Conservation (phyloP, 2,113 vertebrate species). For the Malaclemys terrapin region DNA sequence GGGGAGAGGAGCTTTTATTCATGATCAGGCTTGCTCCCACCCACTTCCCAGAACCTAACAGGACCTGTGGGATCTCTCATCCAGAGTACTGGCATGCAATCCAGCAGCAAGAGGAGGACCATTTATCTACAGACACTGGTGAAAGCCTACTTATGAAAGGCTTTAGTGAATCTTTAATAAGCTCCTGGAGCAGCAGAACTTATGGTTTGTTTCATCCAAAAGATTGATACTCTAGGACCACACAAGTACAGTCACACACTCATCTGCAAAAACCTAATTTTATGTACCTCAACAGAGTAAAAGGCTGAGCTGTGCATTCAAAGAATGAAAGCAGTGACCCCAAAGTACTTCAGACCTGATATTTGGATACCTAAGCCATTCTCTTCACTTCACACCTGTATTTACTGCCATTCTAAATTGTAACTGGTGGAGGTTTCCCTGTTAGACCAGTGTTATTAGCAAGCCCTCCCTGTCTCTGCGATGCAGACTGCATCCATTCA, state of each 20-base stretch:
- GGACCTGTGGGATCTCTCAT: constrained; percentile 38
- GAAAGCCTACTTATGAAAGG: constrained; percentile 56
- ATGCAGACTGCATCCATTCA: accelerated
- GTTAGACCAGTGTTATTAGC: background rate
- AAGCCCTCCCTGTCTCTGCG: background rate
- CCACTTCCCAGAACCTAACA: too few relatives aligned
- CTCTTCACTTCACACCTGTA: background rate
- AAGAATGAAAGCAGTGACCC: constrained; percentile 37
- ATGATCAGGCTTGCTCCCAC: too few relatives aligned
- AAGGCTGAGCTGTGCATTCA: constrained; percentile 24
- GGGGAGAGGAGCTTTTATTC: too few relatives aligned
- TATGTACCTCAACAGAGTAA: background rate
- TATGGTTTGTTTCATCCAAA: constrained; percentile 7
- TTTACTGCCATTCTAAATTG: background rate
- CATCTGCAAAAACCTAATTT: constrained; percentile 31
- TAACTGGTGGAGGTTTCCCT: background rate
- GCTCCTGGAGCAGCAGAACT: constrained; percentile 51
- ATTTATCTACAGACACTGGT: constrained; percentile 43
- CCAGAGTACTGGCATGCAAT: constrained; percentile 49
- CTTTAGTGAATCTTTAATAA: constrained; percentile 46
- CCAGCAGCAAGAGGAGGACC: constrained; percentile 38
- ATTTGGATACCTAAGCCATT: background rate
- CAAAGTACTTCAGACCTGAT: background rate
- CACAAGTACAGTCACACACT: constrained; percentile 18
- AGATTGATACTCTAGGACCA: constrained; percentile 57